These are phyloP conservation scores for Euthynnus affinis DNA, from an alignment of 2,797 vertebrate genomes.

Conservation along the genomic window DNA sequence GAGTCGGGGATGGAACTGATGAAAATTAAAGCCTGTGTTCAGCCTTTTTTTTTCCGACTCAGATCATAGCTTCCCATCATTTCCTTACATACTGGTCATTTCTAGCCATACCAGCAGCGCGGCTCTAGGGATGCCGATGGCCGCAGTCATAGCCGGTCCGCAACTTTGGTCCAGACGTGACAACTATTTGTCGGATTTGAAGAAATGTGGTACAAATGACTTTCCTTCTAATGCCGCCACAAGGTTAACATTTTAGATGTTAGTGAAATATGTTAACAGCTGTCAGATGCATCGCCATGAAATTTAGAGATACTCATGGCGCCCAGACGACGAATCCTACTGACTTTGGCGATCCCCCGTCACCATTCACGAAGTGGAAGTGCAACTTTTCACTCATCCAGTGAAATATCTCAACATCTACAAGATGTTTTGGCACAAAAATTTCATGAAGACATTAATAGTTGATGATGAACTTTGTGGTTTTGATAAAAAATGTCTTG, in stretches of 20 bases:
- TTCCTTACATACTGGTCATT: background rate
- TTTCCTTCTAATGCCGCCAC: background rate
- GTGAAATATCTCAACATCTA: background rate
- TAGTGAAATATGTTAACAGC: background rate
- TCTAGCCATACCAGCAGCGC: background rate
- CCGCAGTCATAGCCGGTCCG: background rate
- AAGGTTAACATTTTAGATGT: background rate
- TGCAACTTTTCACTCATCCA: background rate
- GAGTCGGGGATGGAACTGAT: background rate
- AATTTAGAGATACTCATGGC: background rate
- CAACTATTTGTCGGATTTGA: background rate
- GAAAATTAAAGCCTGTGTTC: conserved; percentile 2
- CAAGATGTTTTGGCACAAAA: background rate
- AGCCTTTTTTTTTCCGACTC: background rate
- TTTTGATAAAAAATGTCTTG: background rate
- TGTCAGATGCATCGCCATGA: background rate
- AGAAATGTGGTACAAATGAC: background rate
- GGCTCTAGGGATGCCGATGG: background rate
- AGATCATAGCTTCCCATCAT: background rate
- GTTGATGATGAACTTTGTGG: background rate
- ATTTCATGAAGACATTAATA: too few species aligned
- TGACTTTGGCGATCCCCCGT: too few species aligned
- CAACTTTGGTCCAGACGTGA: background rate
- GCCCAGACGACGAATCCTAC: too few species aligned
- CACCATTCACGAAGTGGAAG: too few species aligned